Percentiles rank a stretch among this genome's conserved stretches.
Evolutionary conservation across 2,797 vertebrate species (phyloP).

Genomic region (Cebuella pygmaea): DNA sequence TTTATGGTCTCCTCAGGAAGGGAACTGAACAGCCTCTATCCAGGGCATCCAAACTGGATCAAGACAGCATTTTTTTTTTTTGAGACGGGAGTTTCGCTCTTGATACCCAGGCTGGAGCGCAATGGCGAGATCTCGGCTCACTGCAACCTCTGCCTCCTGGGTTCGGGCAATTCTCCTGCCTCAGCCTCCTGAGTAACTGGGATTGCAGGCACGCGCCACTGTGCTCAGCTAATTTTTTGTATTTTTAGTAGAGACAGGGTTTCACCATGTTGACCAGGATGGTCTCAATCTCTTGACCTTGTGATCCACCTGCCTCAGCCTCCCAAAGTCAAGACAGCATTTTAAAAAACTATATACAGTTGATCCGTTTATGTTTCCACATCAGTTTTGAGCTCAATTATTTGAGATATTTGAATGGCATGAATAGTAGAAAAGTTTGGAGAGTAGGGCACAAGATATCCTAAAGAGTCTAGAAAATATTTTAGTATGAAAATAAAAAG

Average conservation of each 20-base stretch:
- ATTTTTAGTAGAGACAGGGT: too few relatives aligned
- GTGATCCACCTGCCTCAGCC: too few relatives aligned
- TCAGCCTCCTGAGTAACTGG: too few relatives aligned
- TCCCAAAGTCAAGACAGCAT: neutral
- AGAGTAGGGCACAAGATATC: neutral
- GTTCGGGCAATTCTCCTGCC: too few relatives aligned
- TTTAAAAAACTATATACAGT: neutral
- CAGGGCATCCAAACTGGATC: neutral
- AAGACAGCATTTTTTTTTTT: neutral
- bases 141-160: too few relatives aligned
- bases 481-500: neutral
- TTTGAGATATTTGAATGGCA: neutral
- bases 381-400: neutral
- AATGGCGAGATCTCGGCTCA: too few relatives aligned
- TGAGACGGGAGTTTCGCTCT: too few relatives aligned
- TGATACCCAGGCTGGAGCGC: too few relatives aligned
- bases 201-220: too few relatives aligned
- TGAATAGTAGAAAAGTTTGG: neutral
- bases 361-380: neutral
- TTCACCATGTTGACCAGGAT: too few relatives aligned
- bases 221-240: too few relatives aligned
- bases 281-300: too few relatives aligned
- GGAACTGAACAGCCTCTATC: neutral
- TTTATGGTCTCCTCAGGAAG: neutral
- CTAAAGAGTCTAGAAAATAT: neutral